phyloP scores from a whole-genome alignment of 92 coral and sea anemone genomes.

The Porites cylindrica region DNA sequence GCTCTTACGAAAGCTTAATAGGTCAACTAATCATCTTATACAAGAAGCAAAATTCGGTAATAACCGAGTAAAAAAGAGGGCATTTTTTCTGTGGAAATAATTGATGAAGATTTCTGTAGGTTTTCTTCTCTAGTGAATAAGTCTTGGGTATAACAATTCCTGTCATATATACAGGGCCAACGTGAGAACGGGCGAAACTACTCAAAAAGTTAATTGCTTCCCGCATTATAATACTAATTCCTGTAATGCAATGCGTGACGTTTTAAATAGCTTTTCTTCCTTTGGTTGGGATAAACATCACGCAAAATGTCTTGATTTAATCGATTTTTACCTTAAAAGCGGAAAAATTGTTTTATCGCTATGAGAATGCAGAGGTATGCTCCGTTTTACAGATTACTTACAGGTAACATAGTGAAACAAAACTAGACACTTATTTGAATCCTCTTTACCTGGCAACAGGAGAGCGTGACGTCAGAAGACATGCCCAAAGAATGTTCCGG shows the following conservation, averaged over 20 bases:
- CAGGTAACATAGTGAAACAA: constrained; percentile 37
- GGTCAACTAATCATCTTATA: too few relatives aligned
- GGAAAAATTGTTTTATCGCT: not conserved
- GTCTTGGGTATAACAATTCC: too few relatives aligned
- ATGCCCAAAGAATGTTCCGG: not conserved
- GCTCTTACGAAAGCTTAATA: too few relatives aligned
- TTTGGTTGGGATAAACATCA: not conserved
- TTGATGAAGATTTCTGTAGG: too few relatives aligned
- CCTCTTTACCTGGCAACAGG: not conserved
- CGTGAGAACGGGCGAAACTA: too few relatives aligned
- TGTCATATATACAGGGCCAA: too few relatives aligned
- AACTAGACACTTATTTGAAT: not conserved
- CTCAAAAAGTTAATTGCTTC: too few relatives aligned
- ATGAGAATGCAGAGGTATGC: not conserved
- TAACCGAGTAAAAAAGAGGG: too few relatives aligned
- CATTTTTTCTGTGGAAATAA: too few relatives aligned
- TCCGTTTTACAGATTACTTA: not conserved
- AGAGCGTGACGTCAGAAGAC: constrained; percentile 26
- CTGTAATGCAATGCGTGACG: not conserved
- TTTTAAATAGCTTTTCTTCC: not conserved
- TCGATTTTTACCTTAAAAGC: not conserved
- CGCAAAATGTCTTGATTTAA: not conserved
- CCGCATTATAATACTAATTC: too few relatives aligned
- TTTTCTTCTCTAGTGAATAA: too few relatives aligned
- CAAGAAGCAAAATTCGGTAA: too few relatives aligned